Conservation (phyloP, 2,113 vertebrate species). For the Pedionomus torquatus region DNA sequence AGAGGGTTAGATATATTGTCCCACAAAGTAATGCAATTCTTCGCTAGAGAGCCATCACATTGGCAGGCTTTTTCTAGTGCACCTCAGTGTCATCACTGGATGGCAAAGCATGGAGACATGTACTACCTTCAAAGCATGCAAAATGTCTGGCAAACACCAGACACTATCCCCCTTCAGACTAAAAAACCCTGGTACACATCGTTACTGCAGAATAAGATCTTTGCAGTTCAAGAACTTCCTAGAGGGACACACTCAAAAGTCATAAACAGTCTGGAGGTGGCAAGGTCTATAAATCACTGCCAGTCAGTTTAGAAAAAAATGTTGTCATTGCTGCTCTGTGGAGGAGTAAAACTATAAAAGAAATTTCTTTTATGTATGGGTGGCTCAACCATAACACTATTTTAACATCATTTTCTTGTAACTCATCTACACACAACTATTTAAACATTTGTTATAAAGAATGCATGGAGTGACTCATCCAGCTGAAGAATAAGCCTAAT, state of each 20-base stretch:
- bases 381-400: constrained; percentile 4
- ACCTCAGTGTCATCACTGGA: not conserved
- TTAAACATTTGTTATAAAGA: constrained; percentile 38
- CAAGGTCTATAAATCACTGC: not conserved
- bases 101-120: not conserved
- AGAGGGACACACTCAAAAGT: not conserved
- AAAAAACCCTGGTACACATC: not conserved
- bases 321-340: constrained; percentile 21
- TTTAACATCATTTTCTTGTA: constrained; percentile 51
- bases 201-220: not conserved
- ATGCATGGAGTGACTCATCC: constrained; percentile 58
- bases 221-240: not conserved
- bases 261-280: not conserved
- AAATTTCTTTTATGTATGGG: constrained; percentile 15
- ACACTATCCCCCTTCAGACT: not conserved
- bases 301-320: constrained; percentile 22
- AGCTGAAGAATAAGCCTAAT: constrained; percentile 56
- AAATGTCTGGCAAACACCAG: not conserved
- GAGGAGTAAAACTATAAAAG: not conserved
- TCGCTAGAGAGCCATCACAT: not conserved
- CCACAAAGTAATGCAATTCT: not conserved
- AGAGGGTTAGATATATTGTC: not conserved
- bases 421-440: constrained; percentile 22
- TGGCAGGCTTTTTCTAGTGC: not conserved
- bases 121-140: not conserved